Conservation (phyloP, 2,113 vertebrate species). For the Ariopsis seemanni region DNA sequence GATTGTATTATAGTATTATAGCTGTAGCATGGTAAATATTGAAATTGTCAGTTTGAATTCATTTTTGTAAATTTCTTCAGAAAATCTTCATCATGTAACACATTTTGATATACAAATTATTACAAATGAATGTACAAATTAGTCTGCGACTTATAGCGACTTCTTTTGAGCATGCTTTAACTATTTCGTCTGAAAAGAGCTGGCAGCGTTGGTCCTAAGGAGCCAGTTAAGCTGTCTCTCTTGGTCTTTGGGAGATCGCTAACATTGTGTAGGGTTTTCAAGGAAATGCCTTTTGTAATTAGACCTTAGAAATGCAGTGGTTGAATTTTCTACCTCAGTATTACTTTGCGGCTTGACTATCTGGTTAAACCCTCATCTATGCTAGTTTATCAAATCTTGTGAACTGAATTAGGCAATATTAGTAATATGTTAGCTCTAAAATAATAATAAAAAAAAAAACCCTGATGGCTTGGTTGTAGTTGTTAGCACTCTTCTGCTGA, state of each 20-base stretch:
- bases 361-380: no score
- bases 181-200: background rate
- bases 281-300: background rate
- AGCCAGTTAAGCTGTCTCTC: background rate
- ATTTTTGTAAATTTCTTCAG: background rate
- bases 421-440: no score
- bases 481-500: background rate
- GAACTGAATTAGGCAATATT: no score
- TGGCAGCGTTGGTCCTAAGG: background rate
- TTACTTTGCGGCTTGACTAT: no score
- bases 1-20: no score
- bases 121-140: no score
- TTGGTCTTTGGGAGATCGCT: background rate
- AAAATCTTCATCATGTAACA: background rate
- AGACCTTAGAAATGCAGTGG: background rate
- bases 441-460: no score
- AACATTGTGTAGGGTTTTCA: background rate
- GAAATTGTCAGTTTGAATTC: background rate
- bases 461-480: background rate
- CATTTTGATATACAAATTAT: background rate
- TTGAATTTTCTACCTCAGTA: no score
- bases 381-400: no score
- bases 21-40: no score
- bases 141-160: background rate
- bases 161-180: background rate